Evolutionary conservation across 2,888 invertebrate species (phyloP).

Genomic region (Cloeon dipterum): DNA sequence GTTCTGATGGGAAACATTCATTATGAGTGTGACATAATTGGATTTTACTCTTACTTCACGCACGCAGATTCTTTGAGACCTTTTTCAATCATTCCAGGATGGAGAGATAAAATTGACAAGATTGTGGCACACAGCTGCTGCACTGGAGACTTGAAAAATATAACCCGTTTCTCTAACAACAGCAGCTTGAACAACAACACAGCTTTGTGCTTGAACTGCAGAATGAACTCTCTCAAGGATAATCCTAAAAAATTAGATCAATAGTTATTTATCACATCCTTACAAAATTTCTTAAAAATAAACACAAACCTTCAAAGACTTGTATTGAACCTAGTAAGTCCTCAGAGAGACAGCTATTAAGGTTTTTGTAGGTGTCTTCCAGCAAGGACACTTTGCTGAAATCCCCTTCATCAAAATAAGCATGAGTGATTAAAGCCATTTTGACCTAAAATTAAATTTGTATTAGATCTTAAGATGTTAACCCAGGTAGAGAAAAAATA

Average conservation of each 20-base stretch:
- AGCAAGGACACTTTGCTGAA: slow-evolving; percentile 70
- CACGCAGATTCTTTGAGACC: slow-evolving; percentile 67
- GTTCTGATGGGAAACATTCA: slow-evolving; percentile 25
- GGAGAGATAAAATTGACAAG: slow-evolving; percentile 67
- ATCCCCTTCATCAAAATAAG: slow-evolving; percentile 90
- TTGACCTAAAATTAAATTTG: slow-evolving; percentile 31
- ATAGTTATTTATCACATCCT: slow-evolving; percentile 4
- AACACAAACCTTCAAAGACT: slow-evolving; percentile 38
- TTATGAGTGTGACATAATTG: slow-evolving; percentile 2
- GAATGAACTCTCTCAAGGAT: slow-evolving; percentile 55
- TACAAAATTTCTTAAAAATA: slow-evolving; percentile 2
- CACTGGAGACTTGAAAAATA: slow-evolving; percentile 85
- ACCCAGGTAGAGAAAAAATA: too few species aligned
- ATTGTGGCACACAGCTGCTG: slow-evolving; percentile 69
- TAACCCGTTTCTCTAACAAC: slow-evolving; percentile 65
- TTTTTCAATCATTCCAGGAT: slow-evolving; percentile 71
- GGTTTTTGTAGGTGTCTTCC: slow-evolving; percentile 76
- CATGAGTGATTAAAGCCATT: slow-evolving; percentile 85
- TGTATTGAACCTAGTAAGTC: slow-evolving; percentile 23
- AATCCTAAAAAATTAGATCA: slow-evolving; percentile 45
- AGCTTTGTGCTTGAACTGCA: slow-evolving; percentile 78
- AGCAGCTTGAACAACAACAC: slow-evolving; percentile 79
- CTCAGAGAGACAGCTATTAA: slow-evolving; percentile 57
- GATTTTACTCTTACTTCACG: slow-evolving; percentile 27
- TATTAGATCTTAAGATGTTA: too few species aligned